Conservation (phyloP, 2,888 invertebrate species). For the Acleris literana region DNA sequence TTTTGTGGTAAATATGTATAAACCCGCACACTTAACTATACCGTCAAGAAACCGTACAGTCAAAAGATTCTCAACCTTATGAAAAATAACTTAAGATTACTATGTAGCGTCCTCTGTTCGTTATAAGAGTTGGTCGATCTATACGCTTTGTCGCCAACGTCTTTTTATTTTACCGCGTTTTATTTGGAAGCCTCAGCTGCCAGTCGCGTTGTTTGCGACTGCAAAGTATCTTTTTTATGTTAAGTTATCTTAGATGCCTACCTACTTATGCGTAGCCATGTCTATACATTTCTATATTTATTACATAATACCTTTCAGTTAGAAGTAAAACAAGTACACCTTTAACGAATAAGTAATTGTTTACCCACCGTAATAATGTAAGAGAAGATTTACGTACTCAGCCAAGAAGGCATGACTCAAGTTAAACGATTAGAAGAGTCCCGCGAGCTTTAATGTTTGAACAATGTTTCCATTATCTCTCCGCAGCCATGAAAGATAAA, state of each 20-base stretch:
- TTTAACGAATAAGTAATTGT: too few relatives aligned
- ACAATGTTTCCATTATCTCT: constrained; percentile 79
- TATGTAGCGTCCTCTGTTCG: constrained; percentile 20
- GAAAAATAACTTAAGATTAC: background rate
- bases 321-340: too few relatives aligned
- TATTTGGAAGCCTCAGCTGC: constrained; percentile 80
- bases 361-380: background rate
- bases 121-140: constrained; percentile 53
- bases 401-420: constrained; percentile 67
- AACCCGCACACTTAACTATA: constrained; percentile 60
- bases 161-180: constrained; percentile 81
- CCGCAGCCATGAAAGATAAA: constrained; percentile 75
- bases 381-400: constrained; percentile 36
- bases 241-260: constrained; percentile 27
- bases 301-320: background rate
- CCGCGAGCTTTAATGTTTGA: constrained; percentile 63
- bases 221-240: constrained; percentile 35
- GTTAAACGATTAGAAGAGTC: constrained; percentile 78
- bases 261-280: constrained; percentile 19
- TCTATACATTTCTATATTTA: background rate
- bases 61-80: constrained; percentile 51
- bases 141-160: constrained; percentile 75
- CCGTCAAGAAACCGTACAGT: constrained; percentile 38
- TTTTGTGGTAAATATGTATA: constrained; percentile 84
- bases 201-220: constrained; percentile 56